These are phyloP conservation scores for Syrphus vitripennis DNA, from an alignment of 2,888 invertebrate genomes.

Conservation along the genomic window DNA sequence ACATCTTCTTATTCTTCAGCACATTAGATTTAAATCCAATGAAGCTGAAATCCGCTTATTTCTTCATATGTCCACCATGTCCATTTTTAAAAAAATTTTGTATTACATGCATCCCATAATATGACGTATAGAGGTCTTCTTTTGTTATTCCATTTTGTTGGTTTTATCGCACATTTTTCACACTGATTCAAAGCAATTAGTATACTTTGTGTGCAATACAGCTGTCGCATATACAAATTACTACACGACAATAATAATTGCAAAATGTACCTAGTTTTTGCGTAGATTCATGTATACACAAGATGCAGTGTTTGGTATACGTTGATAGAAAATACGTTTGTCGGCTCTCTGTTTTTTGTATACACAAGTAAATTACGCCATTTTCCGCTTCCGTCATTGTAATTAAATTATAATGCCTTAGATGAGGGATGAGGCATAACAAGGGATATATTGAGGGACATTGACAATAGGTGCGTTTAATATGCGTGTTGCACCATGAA, in stretches of 20 bases:
- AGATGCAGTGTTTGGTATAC: too few relatives aligned
- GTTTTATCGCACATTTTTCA: slow-evolving; percentile 38
- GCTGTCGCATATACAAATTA: slow-evolving; percentile 46
- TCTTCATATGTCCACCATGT: not conserved
- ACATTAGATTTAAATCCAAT: not conserved
- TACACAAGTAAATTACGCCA: slow-evolving; percentile 64
- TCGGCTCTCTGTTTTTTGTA: slow-evolving; percentile 30
- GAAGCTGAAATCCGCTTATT: not conserved
- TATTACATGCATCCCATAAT: too few relatives aligned
- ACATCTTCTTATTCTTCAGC: not conserved
- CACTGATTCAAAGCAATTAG: slow-evolving; percentile 68
- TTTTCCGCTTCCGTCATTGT: slow-evolving; percentile 70
- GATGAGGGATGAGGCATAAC: slow-evolving; percentile 16
- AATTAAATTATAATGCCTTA: slow-evolving; percentile 66
- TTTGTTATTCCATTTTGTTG: not conserved
- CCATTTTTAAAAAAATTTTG: too few relatives aligned
- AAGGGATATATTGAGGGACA: slow-evolving; percentile 13
- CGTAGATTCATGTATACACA: too few relatives aligned
- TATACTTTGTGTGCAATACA: slow-evolving; percentile 51
- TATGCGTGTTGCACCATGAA: slow-evolving; percentile 50
- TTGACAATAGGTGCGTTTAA: slow-evolving; percentile 58
- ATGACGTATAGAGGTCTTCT: too few relatives aligned
- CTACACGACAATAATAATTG: not conserved
- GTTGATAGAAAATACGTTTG: not conserved
- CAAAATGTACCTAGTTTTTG: too few relatives aligned